These are phyloP conservation scores for Malurus cyaneus DNA, from an alignment of 2,113 vertebrate genomes.

Conservation along the genomic window DNA sequence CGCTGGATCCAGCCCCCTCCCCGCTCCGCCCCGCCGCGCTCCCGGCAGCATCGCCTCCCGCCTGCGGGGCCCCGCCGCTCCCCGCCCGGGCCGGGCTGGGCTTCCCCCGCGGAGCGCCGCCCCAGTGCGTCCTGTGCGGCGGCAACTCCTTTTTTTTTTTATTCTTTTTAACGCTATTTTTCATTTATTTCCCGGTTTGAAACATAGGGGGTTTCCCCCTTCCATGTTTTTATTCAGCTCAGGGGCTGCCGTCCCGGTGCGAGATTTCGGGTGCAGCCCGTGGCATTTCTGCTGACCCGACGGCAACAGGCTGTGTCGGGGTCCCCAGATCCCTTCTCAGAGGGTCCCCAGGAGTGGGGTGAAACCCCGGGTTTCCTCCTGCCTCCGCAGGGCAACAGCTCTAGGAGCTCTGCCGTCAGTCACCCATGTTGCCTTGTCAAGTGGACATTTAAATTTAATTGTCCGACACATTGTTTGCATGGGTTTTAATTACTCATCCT, in stretches of 20 bases:
- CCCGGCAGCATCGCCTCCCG: background rate
- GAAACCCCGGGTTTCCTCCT: background rate
- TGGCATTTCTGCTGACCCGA: background rate
- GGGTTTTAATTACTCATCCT: slow-evolving; percentile 38
- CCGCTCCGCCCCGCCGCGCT: too few species aligned
- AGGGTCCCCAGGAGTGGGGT: background rate
- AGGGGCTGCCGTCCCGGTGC: background rate
- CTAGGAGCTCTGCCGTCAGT: background rate
- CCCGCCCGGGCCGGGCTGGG: background rate
- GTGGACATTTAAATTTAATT: background rate
- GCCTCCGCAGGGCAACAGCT: background rate
- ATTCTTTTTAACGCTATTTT: background rate
- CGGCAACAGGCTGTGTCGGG: too few species aligned
- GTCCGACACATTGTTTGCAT: background rate
- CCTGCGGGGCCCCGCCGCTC: background rate
- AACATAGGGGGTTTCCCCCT: fast-evolving
- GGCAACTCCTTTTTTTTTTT: fast-evolving
- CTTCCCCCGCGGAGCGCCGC: background rate
- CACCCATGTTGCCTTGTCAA: background rate
- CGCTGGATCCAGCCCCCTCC: too few species aligned
- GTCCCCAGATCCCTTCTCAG: background rate
- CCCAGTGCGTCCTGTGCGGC: fast-evolving
- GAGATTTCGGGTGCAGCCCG: background rate
- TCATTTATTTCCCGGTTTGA: background rate
- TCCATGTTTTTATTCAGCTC: too few species aligned